Evolutionary conservation across 2,113 vertebrate genomes (phyloP), one percentile per base, ranked within the genome.

Genomic region (Zingel zingel): DNA sequence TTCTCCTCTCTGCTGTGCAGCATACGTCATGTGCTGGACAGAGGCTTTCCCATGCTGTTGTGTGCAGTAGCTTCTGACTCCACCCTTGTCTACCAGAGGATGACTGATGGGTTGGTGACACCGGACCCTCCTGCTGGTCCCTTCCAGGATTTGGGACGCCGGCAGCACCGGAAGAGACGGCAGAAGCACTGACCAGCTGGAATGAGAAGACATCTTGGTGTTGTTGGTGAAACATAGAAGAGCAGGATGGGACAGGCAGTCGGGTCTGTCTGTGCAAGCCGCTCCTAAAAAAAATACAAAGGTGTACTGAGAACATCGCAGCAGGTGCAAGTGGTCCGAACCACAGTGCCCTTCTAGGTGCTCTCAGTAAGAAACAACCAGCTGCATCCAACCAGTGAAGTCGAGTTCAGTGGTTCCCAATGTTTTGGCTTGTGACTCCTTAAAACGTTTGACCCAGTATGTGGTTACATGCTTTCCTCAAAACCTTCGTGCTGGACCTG

Each of bases 11-110:
- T 56, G 33, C 21, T 47, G 10, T 53, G 67, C 69, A 96, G 96
- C 76, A 79, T 96, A 15, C 93, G 94, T 27, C 90, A 88, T 0
- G 73, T 95, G 54, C 72, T 96, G 90, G 93, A 88, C 81, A 50
- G 83, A 61, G 93, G 92, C 43, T 81, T 73, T 15, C 88, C 94
- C 3, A 63, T 94, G 90, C 91, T 96, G 64, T 80, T 99, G 92
- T 98, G 97, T 51, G 96, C 97, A 21, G 97, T 98, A 81, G 97
- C 97, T 19, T 95, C 97, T 0, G 98, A 99, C 88, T 99, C 98
- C 84, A 99, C 97, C 12, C 92, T 98, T 63, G 98, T 99, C 74
- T 99, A 99, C 82, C 99, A 99, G 87, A 97, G 94, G 92, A 92
- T 98, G 79, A 97, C 96, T 0, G 96, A 98, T n/a, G 98, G 98